Base-by-base conservation (phyloP, 2,888 invertebrate species). In the Marasmarcha lunaedactyla region DNA sequence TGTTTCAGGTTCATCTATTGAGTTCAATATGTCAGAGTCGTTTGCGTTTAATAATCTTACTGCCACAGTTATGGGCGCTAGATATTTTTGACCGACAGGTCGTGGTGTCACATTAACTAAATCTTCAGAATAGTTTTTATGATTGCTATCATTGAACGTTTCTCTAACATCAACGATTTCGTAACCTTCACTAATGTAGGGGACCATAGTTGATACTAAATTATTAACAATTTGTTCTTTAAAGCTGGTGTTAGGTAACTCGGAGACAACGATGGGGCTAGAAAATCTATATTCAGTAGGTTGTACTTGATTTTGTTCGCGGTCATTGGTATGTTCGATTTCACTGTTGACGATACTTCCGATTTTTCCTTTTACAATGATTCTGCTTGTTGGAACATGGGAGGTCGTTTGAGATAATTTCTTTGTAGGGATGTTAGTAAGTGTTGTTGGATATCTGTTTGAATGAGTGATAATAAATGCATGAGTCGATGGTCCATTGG, bases 51-150 rank as follows among this genome's bases (percentile, higher is more conserved):
- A 67, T 15, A 88, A 54, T 51, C 84, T 76, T 13, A 88, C 57
- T 20, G 86, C 88, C 10, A 88, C 87, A 14, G 86, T 87, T 20
- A 88, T 84, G 9, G 88, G 88, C 1, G 87, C 85, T 41, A 88
- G 66, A 55, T 87, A 87, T 34, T 83, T 85, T 26, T 83, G 78
- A 47, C 78, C 77, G 14, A 87, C 57, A 11, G 86, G 86, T 55
- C 86, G 72, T 25, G 85, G 86, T 33, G 87, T 87, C 1, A 86
- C 85, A n/a, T 83, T 60, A 7, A 86, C 61, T 12, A 48, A 51
- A 38, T 65, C 55, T 33, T 55, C 59, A 25, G 26, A 35, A 13
- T 37, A 34, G 4, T 47, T 46, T 14, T 62, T 49, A 41, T 40
- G 59, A 44, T 42, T 41, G 41, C 60, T 62, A 36, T 63, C 65